Base-by-base conservation (phyloP, 2,888 invertebrate genomes). In the Chrysina gloriosa region DNA sequence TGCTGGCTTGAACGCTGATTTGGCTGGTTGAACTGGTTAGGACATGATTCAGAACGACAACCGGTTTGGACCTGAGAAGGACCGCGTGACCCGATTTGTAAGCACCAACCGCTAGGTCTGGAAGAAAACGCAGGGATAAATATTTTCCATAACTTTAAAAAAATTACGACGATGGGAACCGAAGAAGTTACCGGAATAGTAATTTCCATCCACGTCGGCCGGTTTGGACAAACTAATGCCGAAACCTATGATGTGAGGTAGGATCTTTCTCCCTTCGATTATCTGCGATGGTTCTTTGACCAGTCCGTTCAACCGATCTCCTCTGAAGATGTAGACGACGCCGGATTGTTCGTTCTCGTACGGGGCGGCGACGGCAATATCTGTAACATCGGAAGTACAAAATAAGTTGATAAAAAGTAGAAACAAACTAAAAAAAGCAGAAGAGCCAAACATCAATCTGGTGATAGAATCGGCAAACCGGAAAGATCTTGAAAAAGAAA, bases 311-410 rank as follows among this genome's bases (percentile, higher is more conserved):
- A 16, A 27, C 2, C 71, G 70, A 16, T 78, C 80, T 0, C 90
- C 90, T 74, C 84, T 85, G 76, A 88, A 91, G 70, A 91, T 86
- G 72, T 90, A 91, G 0, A 91, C 86, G 0, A 85, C 87, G 2
- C 91, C 91, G 27, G 70, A 71, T 0, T 86, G 86, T 27, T 84
- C 82, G 48, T 87, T 83, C 76, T 89, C 90, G 82, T 87, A 89
- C 0, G 90, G 90, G 1, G 90, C 89, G 29, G 89, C 88, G 27
- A 90, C 83, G 0, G 88, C 89, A 27, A 91, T 79, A 79, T 90
- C 90, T 90, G 75, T 6, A 52, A 54, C 36, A 25, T 9, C 4
- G 7, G 14, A 31, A 27, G 11, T 14, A 11, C 11, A 29, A 52
- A n/a, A n/a, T n/a, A n/a, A n/a, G n/a, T n/a, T n/a, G n/a, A n/a